Conservation (phyloP, 2,888 invertebrate species). For the Himalopsyche tibetana region DNA sequence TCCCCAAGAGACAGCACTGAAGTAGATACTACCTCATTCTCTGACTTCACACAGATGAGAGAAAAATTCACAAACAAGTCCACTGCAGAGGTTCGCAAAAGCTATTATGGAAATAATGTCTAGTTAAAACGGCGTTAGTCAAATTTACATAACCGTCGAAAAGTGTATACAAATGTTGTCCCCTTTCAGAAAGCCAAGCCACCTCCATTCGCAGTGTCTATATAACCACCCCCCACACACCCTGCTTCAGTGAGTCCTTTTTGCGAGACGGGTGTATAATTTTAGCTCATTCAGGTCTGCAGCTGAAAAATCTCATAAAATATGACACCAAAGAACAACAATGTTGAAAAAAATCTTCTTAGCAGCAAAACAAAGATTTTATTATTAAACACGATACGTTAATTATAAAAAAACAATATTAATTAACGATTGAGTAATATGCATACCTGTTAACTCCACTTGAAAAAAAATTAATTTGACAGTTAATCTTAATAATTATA, state of each 20-base stretch:
- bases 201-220: conserved; percentile 36
- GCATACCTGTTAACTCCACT: too few species aligned
- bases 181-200: conserved; percentile 23
- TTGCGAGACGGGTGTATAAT: conserved; percentile 59
- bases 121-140: conserved; percentile 64
- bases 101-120: conserved; percentile 65
- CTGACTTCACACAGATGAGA: conserved; percentile 19
- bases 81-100: conserved; percentile 42
- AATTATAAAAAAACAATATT: too few species aligned
- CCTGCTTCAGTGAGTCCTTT: conserved; percentile 45
- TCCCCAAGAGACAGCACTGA: neutral
- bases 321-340: too few species aligned
- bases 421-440: too few species aligned
- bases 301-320: too few species aligned
- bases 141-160: conserved; percentile 62
- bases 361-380: too few species aligned
- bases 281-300: conserved; percentile 58
- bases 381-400: too few species aligned
- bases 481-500: too few species aligned
- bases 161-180: conserved; percentile 44
- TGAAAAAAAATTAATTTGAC: too few species aligned
- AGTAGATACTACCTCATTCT: conserved; percentile 23
- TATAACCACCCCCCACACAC: conserved; percentile 45
- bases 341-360: too few species aligned
- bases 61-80: conserved; percentile 18